Conservation (phyloP, 2,888 invertebrate species). For the Drosophila cracens region DNA sequence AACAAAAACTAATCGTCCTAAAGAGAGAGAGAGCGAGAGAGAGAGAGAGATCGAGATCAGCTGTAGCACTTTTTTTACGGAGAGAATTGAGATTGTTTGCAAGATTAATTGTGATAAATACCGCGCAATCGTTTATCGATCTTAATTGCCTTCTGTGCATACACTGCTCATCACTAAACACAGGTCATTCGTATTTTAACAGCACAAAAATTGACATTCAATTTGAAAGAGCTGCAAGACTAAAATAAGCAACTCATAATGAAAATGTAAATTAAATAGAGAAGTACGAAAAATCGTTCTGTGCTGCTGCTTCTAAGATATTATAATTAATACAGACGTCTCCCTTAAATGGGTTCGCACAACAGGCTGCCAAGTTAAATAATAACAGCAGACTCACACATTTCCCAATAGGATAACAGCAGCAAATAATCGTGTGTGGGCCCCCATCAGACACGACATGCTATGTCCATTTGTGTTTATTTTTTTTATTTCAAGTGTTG, state of each 20-base stretch:
- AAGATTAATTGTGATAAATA: constrained; percentile 5
- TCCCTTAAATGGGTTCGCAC: constrained; percentile 1
- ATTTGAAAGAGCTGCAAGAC: constrained; percentile 30
- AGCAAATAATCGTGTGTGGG: constrained; percentile 2
- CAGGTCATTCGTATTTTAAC: constrained; percentile 13
- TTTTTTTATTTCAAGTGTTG: constrained; percentile 1
- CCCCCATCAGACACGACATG: neutral
- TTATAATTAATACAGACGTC: constrained; percentile 20
- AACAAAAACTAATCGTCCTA: neutral
- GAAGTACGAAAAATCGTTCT: neutral
- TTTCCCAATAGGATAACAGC: constrained; percentile 16
- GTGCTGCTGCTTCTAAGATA: constrained; percentile 25
- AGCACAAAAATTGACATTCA: constrained; percentile 44
- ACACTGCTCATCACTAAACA: constrained; percentile 12
- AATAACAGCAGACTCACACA: constrained; percentile 26
- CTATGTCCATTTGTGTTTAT: neutral
- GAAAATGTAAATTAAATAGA: constrained; percentile 4
- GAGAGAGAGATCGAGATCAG: constrained; percentile 11
- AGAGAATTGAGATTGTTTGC: neutral
- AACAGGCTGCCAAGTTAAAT: constrained; percentile 40
- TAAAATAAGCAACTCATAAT: constrained; percentile 16
- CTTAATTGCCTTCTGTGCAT: constrained; percentile 5
- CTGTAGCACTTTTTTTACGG: constrained; percentile 9
- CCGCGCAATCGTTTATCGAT: constrained; percentile 37
- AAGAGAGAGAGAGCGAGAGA: neutral